Evolutionary conservation across 35 echinoderm and acorn worm genomes (phyloP).

Genomic region (Ophioderma brevispina): DNA sequence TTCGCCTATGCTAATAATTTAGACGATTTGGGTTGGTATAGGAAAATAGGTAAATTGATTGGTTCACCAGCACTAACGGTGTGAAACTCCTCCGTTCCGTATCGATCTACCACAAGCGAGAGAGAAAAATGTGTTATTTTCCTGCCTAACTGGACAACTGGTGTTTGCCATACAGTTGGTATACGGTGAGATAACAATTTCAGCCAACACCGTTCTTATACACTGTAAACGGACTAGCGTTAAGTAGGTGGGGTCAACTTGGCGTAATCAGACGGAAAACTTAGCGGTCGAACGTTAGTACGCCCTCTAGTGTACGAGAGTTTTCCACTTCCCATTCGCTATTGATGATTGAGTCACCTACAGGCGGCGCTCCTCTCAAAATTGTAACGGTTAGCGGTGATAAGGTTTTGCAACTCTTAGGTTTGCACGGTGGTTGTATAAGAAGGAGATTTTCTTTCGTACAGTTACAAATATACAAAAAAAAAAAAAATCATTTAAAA

Average conservation of each 20-base stretch:
- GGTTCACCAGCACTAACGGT: too few species aligned
- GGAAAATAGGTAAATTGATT: neutral
- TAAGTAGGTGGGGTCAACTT: constrained; percentile 2
- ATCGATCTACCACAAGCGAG: neutral
- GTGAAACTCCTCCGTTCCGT: too few species aligned
- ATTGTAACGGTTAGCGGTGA: too few species aligned
- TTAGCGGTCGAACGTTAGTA: neutral
- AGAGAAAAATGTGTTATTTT: constrained; percentile 11
- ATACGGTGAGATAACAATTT: constrained; percentile 4
- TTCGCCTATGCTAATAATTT: constrained; percentile 62
- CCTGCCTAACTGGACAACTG: neutral
- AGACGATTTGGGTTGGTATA: constrained; percentile 34
- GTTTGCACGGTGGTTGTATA: too few species aligned
- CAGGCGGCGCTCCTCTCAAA: too few species aligned
- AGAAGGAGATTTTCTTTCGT: too few species aligned
- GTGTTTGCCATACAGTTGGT: neutral
- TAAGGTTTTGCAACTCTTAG: too few species aligned
- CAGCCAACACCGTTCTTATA: neutral
- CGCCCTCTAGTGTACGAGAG: neutral
- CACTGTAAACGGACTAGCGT: neutral
- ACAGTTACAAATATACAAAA: too few species aligned
- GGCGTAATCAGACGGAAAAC: constrained; percentile 20
- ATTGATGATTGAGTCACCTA: too few species aligned
- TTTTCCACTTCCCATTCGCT: too few species aligned
- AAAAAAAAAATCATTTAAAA: too few species aligned